These are phyloP conservation scores for Rhinatrema bivittatum DNA, from an alignment of 2,797 vertebrate species.

Conservation along the genomic window DNA sequence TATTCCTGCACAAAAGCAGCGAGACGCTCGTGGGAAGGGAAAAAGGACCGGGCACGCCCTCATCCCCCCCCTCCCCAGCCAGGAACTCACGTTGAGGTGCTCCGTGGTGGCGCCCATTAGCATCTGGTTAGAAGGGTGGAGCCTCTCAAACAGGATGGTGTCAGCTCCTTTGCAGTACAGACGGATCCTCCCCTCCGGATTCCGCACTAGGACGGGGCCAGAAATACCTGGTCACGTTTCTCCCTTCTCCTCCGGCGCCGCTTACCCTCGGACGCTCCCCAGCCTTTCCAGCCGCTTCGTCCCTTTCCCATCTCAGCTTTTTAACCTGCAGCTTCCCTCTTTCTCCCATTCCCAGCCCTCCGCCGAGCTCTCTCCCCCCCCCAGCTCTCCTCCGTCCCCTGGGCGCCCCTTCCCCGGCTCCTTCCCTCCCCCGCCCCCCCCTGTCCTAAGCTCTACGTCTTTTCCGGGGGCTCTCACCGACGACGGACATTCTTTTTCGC, in stretches of 20 bases:
- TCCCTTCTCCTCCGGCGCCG: accelerated
- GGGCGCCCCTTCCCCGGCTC: too few species aligned
- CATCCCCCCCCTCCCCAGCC: accelerated
- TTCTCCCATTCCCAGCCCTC: neutral
- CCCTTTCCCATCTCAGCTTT: neutral
- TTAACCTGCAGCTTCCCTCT: neutral
- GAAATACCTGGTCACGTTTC: too few species aligned
- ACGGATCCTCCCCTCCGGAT: constrained; percentile 76
- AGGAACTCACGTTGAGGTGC: constrained; percentile 77
- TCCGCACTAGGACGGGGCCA: constrained; percentile 57
- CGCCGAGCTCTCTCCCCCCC: too few species aligned
- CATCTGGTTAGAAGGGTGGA: constrained; percentile 68
- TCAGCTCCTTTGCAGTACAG: constrained; percentile 94
- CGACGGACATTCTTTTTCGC: constrained; percentile 91
- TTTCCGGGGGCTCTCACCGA: too few species aligned
- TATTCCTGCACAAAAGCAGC: constrained; percentile 61
- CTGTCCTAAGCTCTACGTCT: accelerated
- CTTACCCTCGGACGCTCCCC: accelerated
- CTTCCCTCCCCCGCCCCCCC: accelerated
- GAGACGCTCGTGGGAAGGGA: neutral
- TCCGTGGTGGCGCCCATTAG: constrained; percentile 74
- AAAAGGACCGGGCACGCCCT: too few species aligned
- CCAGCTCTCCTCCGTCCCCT: too few species aligned
- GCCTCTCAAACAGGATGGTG: constrained; percentile 80
- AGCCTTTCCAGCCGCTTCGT: accelerated